Percentiles rank a stretch among this genome's conserved stretches.
Conservation (phyloP, 2,113 vertebrate genomes). For the Lichenostomus cassidix region DNA sequence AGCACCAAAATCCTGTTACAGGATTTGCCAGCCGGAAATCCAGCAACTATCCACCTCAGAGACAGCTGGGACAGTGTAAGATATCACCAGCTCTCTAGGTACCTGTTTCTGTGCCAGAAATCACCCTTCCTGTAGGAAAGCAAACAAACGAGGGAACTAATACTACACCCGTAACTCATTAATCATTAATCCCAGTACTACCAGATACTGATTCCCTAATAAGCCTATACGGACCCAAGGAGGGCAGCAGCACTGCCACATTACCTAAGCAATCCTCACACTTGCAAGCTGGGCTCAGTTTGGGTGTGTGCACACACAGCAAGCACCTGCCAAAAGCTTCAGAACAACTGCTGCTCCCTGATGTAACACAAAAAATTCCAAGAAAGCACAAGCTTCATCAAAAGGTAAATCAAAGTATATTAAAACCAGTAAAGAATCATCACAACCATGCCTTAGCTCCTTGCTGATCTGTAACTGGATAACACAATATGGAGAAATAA, state of each 20-base stretch:
- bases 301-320: fast-evolving
- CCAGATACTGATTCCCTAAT: not conserved
- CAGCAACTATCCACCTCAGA: not conserved
- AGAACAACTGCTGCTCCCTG: not conserved
- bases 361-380: not conserved
- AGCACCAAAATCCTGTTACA: conserved; percentile 1
- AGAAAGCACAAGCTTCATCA: not conserved
- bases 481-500: not conserved
- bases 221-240: not conserved
- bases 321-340: not conserved
- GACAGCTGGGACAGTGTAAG: not conserved
- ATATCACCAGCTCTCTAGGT: not conserved
- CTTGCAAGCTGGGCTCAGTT: fast-evolving
- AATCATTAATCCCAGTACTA: not conserved
- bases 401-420: not conserved
- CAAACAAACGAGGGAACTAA: not conserved
- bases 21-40: not conserved
- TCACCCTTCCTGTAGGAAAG: not conserved
- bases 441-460: not conserved
- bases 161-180: not conserved
- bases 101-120: not conserved
- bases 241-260: not conserved
- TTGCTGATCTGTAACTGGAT: not conserved
- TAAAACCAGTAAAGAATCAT: not conserved
- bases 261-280: not conserved